A percentile compares a stretch with the other conserved stretches of the same genome.
phyloP scores from a whole-genome alignment of 2,797 vertebrate species.

The Astyanax mexicanus region DNA sequence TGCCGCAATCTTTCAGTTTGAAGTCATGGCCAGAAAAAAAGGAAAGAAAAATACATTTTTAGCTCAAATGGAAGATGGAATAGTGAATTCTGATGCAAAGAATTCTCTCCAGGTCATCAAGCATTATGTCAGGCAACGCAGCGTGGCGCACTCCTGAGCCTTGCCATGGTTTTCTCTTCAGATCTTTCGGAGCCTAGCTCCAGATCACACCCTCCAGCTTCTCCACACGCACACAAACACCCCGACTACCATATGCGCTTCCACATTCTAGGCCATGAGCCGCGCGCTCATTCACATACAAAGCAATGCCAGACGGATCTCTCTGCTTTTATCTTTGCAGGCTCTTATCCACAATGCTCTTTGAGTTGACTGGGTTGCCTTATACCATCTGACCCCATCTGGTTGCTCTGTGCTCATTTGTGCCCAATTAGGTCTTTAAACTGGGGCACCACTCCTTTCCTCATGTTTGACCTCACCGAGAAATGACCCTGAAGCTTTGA shows the following conservation, averaged over 20 bases:
- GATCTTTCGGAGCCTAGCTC: constrained; percentile 26
- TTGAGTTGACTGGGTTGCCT: constrained; percentile 29
- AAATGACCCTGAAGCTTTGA: not conserved
- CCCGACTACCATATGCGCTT: constrained; percentile 23
- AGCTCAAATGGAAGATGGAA: constrained; percentile 66
- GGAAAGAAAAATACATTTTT: constrained; percentile 53
- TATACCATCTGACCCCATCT: constrained; percentile 43
- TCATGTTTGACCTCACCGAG: constrained; percentile 2
- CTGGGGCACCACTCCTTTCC: constrained; percentile 7
- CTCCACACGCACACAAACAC: constrained; percentile 19
- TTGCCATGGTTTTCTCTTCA: constrained; percentile 27
- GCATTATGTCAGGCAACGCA: constrained; percentile 64
- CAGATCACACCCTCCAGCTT: constrained; percentile 9
- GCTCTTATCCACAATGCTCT: constrained; percentile 17
- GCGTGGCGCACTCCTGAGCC: constrained; percentile 33
- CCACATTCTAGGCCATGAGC: constrained; percentile 4
- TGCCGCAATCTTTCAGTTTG: no score
- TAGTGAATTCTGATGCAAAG: constrained; percentile 60
- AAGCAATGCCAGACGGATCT: constrained; percentile 22
- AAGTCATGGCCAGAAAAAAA: not conserved
- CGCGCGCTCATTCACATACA: constrained; percentile 5
- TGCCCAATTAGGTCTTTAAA: constrained; percentile 37
- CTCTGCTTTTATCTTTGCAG: not conserved
- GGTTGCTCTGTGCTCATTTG: constrained; percentile 20
- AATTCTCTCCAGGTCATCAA: constrained; percentile 71